These are phyloP conservation scores for Pasiphila rectangulata DNA, from an alignment of 2,888 invertebrate genomes.

Conservation along the genomic window DNA sequence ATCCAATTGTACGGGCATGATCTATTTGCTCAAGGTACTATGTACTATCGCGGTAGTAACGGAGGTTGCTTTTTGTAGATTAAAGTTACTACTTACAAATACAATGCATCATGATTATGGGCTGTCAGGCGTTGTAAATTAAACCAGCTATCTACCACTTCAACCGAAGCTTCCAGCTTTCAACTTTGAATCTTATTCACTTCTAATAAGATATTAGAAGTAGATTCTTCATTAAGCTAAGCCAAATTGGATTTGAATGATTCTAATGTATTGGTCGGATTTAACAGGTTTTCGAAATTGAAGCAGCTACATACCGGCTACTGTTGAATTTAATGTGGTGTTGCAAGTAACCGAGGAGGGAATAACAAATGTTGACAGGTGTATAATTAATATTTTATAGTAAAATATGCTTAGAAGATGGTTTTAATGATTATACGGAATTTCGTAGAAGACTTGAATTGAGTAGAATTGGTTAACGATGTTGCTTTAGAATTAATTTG, in stretches of 20 bases:
- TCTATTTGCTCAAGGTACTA: conserved; percentile 34
- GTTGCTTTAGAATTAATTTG: not conserved
- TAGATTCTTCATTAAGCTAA: conserved; percentile 36
- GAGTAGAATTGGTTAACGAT: not conserved
- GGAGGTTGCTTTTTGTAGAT: conserved; percentile 43
- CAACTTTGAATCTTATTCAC: conserved; percentile 26
- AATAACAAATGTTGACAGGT: conserved; percentile 27
- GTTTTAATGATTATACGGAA: not conserved
- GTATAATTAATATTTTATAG: conserved; percentile 21
- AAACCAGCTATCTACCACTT: conserved; percentile 29
- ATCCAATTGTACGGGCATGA: not conserved
- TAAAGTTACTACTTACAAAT: conserved; percentile 38
- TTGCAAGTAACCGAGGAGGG: conserved; percentile 25
- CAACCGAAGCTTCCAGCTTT: conserved; percentile 13
- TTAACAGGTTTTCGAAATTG: conserved; percentile 44
- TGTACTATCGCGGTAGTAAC: conserved; percentile 45
- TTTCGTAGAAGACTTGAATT: not conserved
- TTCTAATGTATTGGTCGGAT: conserved; percentile 44
- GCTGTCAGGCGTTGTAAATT: conserved; percentile 49
- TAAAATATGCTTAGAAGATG: conserved; percentile 19
- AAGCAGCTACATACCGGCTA: conserved; percentile 27
- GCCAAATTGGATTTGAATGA: conserved; percentile 40
- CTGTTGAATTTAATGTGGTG: conserved; percentile 25
- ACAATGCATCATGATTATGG: conserved; percentile 54
- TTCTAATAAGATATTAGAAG: conserved; percentile 32